A percentile compares a stretch with the other conserved stretches of the same genome.
Evolutionary conservation across 2,113 vertebrate species (phyloP).

Genomic region (Pangasianodon gigas): DNA sequence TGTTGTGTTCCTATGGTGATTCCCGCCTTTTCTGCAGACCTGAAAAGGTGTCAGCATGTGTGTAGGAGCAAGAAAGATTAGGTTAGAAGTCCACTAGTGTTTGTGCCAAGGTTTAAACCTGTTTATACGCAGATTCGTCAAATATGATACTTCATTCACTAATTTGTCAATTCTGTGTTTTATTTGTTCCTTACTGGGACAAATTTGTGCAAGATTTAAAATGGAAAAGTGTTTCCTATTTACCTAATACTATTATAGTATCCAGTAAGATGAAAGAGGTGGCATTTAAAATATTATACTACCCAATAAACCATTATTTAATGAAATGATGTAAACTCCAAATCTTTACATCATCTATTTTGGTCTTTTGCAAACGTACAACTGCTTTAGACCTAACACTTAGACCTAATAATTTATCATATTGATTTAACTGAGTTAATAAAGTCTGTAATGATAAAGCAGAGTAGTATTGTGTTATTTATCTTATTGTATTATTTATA

Average conservation of each 20-base stretch:
- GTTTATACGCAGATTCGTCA: neutral
- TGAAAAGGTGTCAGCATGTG: constrained; percentile 59
- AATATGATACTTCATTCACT: neutral
- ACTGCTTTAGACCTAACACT: neutral
- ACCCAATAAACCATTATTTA: neutral
- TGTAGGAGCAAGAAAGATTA: constrained; percentile 39
- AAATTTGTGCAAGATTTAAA: neutral
- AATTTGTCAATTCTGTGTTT: neutral
- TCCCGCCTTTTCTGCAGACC: constrained; percentile 38
- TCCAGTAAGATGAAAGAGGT: neutral
- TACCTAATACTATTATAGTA: neutral
- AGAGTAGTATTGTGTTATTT: neutral
- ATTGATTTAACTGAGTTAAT: neutral
- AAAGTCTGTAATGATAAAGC: neutral
- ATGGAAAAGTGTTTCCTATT: neutral
- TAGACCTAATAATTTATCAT: neutral
- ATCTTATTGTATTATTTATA: neutral
- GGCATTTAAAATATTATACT: neutral
- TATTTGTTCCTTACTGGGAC: neutral
- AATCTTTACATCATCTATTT: neutral
- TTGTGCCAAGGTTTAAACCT: neutral
- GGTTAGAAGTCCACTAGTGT: neutral
- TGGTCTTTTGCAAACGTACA: neutral
- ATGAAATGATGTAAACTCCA: neutral
- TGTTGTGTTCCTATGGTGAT: constrained; percentile 72